These are phyloP conservation scores for Coenonympha arcania DNA, from an alignment of 2,888 invertebrate species.

Conservation along the genomic window DNA sequence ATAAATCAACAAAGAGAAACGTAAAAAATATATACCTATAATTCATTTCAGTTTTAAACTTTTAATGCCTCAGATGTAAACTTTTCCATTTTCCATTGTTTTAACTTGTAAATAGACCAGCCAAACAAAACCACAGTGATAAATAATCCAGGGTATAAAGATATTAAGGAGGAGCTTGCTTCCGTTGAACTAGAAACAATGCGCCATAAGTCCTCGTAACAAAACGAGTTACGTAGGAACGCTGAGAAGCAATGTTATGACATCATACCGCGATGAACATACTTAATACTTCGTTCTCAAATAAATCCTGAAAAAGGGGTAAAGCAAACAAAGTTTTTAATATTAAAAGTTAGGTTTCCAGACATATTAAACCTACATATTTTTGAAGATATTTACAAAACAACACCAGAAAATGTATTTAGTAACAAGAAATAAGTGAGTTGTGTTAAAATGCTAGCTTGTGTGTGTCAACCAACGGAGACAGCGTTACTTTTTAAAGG, in stretches of 20 bases:
- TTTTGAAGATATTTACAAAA: constrained; percentile 17
- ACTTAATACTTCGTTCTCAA: not conserved
- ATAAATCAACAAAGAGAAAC: no score
- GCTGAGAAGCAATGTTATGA: constrained; percentile 23
- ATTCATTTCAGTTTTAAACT: no score
- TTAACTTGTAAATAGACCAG: not conserved
- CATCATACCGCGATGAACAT: not conserved
- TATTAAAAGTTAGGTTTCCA: constrained; percentile 34
- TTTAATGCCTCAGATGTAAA: no score
- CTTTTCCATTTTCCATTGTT: no score
- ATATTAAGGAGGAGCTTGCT: constrained; percentile 34
- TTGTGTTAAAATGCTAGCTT: constrained; percentile 76
- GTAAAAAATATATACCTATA: no score
- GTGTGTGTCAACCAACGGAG: constrained; percentile 79
- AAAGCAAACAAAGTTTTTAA: not conserved
- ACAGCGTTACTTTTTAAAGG: constrained; percentile 71
- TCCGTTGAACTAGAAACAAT: constrained; percentile 36
- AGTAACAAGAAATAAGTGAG: constrained; percentile 48
- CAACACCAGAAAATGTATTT: constrained; percentile 47
- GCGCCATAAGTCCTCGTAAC: constrained; percentile 36
- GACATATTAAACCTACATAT: constrained; percentile 29
- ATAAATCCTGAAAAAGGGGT: not conserved
- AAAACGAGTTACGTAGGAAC: constrained; percentile 35
- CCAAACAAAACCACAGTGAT: not conserved
- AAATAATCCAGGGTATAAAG: constrained; percentile 24